Evolutionary conservation across 1,140 invertebrate species (phyloP).

Genomic region (Lepidurus couesii): DNA sequence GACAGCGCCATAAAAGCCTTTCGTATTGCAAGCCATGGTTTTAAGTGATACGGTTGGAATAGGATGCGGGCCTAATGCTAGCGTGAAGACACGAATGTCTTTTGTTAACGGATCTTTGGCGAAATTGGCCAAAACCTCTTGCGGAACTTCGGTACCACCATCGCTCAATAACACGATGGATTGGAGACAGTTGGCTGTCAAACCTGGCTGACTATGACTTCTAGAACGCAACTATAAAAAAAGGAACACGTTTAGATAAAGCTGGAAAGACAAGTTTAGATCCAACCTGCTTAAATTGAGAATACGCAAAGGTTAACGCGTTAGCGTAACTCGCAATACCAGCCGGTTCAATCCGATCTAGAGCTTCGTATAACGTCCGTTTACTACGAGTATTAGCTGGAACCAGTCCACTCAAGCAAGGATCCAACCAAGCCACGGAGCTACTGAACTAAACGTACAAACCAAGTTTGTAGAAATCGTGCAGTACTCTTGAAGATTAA

Average conservation of each 20-base stretch:
- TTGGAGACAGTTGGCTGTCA: conserved; percentile 51
- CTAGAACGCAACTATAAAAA: background rate
- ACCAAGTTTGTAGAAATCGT: conserved; percentile 27
- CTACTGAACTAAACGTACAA: conserved; percentile 44
- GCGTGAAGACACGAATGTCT: conserved; percentile 43
- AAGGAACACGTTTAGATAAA: background rate
- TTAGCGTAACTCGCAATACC: conserved; percentile 53
- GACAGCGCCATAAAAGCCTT: conserved; percentile 50
- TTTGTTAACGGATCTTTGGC: conserved; percentile 41
- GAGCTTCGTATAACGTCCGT: conserved; percentile 42
- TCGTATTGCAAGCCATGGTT: conserved; percentile 43
- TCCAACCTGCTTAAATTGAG: conserved; percentile 45
- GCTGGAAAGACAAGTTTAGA: conserved; percentile 21
- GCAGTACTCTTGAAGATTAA: conserved; percentile 40
- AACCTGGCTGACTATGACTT: conserved; percentile 20
- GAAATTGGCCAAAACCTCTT: conserved; percentile 50
- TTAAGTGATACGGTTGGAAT: conserved; percentile 45
- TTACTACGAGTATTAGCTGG: conserved; percentile 52
- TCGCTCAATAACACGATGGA: conserved; percentile 60
- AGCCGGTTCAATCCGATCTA: conserved; percentile 45
- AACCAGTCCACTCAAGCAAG: conserved; percentile 49
- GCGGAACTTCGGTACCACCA: conserved; percentile 55
- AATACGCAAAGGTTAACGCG: conserved; percentile 53
- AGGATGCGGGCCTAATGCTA: conserved; percentile 46
- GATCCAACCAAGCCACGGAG: conserved; percentile 43